Evolutionary conservation across 2,113 vertebrate genomes (phyloP).

Genomic region (Hippopotamus amphibius): DNA sequence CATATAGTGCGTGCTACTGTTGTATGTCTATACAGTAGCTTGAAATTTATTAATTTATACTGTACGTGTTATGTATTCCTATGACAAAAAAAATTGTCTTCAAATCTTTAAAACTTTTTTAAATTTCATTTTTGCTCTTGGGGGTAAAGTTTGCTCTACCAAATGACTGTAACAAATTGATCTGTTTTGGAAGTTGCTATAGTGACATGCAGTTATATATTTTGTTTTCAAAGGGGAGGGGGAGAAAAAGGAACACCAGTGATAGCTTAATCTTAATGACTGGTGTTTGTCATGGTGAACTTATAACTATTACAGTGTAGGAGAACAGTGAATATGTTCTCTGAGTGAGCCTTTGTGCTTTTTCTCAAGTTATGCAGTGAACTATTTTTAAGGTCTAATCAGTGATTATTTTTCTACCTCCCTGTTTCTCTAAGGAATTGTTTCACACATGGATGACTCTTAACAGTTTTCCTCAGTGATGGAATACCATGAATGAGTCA

Average conservation of each 20-base stretch:
- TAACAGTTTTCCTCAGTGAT: conserved; percentile 96
- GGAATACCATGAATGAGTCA: conserved; percentile 99
- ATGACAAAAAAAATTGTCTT: conserved; percentile 93
- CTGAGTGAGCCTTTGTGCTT: conserved; percentile 94
- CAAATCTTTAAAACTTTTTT: conserved; percentile 93
- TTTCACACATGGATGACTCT: conserved; percentile 97
- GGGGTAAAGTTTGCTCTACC: conserved; percentile 95
- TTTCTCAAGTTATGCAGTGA: conserved; percentile 96
- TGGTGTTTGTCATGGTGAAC: conserved; percentile 96
- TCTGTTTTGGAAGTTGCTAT: conserved; percentile 96
- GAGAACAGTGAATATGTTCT: conserved; percentile 90
- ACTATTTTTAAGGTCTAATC: conserved; percentile 94
- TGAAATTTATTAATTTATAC: conserved; percentile 98
- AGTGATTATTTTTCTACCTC: conserved; percentile 92
- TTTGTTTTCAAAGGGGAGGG: conserved; percentile 86
- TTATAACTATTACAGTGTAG: conserved; percentile 93
- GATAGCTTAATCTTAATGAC: conserved; percentile 96
- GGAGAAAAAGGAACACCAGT: conserved; percentile 92
- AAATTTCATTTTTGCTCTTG: conserved; percentile 93
- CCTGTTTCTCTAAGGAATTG: conserved; percentile 91
- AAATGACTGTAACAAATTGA: conserved; percentile 97
- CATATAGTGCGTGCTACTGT: conserved; percentile 99
- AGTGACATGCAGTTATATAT: conserved; percentile 97
- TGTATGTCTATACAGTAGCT: conserved; percentile 99
- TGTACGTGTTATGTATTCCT: conserved; percentile 99